A percentile compares a stretch with the other conserved stretches of the same genome.
Evolutionary conservation across 2,888 invertebrate species (phyloP).

Genomic region (Polyploca ridens): DNA sequence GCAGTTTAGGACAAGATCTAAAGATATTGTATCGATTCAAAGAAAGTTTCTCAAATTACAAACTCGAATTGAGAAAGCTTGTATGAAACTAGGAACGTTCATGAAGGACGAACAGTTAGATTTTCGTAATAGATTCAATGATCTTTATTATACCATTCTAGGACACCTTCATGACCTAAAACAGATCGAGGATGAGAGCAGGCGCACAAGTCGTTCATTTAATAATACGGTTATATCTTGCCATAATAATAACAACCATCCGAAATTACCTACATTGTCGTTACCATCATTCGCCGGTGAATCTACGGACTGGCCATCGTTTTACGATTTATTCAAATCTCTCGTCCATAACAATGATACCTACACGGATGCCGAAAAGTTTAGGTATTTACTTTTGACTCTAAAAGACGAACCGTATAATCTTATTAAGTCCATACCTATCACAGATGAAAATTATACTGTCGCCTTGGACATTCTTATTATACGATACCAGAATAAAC

Average conservation of each 20-base stretch:
- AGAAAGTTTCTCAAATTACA: conserved; percentile 12
- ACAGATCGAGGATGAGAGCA: too few relatives aligned
- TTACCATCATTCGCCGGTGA: conserved; percentile 3
- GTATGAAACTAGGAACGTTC: neutral
- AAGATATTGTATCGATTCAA: neutral
- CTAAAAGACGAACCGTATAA: conserved; percentile 7
- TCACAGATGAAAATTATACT: neutral
- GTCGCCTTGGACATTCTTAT: neutral
- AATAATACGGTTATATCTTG: too few relatives aligned
- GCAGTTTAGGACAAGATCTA: conserved; percentile 11
- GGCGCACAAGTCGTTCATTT: too few relatives aligned
- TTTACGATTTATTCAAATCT: neutral
- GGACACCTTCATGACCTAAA: too few relatives aligned
- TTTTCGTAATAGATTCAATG: too few relatives aligned
- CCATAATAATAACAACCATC: neutral
- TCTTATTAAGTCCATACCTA: conserved; percentile 7
- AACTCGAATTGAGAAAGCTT: conserved; percentile 4
- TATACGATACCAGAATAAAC: neutral
- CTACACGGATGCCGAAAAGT: conserved; percentile 8
- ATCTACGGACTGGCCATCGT: conserved; percentile 10
- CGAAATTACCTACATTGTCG: conserved; percentile 1
- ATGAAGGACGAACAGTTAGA: too few relatives aligned
- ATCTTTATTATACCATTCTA: too few relatives aligned
- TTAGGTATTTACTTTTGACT: neutral
- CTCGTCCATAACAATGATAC: conserved; percentile 8